Evolutionary conservation across 2,113 vertebrate genomes (phyloP), one percentile per base, ranked within the genome.

Genomic region (Mastomys natalensis): DNA sequence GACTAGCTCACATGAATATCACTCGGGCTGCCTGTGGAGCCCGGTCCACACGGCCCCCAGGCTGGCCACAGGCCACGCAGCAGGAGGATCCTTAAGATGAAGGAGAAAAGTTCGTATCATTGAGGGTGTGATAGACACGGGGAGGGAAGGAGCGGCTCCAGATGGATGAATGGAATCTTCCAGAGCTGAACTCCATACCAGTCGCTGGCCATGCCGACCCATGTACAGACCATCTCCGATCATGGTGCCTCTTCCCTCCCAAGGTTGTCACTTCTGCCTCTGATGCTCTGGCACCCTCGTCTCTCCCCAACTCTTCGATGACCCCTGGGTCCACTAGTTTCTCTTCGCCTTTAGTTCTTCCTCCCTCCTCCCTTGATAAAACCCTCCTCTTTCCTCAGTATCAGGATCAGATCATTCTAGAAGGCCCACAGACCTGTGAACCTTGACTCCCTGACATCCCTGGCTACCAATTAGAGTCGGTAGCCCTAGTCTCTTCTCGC

Each of bases 61-160:
- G 93, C 95, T 98, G 98, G 98, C 98, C 98, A 98, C 98, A 98
- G 96, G 97, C 97, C 98, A 95, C 98, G 98, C 98, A 98, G 98
- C 99, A 93, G 98, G 98, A 98, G 97, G 98, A 97, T 99, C 99
- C 99, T 99, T 99, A 98, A 98, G 98, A 98, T 98, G 98, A 99
- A 99, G 98, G 98, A 99, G 98, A 98, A 99, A 98, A 99, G 98
- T 96, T 98, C 90, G 98, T 62, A 92, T 98, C 98, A 98, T 40
- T 97, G 97, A 94, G 96, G 96, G 97, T 97, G 96, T 3, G 60
- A 45, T 22, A 40, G 85, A 12, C 22, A 51, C 26, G 2, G 29
- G 68, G 72, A 60, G 37, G 37, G 64, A 70, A 12, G 43, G 43
- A 31, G 1, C 40, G 85, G 95, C 40, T 95, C 64, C 94, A 29